Conservation (phyloP, 1,140 invertebrate species). For the Drosophila suzukii region DNA sequence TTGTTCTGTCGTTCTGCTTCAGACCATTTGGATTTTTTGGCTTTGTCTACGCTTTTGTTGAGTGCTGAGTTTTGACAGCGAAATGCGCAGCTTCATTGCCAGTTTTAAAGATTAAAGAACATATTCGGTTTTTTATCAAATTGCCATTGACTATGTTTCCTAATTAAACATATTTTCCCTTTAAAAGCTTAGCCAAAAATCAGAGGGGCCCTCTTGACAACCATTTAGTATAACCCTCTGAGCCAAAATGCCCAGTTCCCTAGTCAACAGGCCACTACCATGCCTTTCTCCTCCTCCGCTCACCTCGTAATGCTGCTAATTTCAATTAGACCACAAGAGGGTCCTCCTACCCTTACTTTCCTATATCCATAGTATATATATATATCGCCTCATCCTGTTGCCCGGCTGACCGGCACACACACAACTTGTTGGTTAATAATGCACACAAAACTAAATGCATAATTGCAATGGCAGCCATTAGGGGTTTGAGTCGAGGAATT, state of each 20-base stretch:
- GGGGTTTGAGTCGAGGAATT: conserved; percentile 1
- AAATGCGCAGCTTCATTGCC: conserved; percentile 5
- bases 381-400: conserved; percentile 9
- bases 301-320: conserved; percentile 61
- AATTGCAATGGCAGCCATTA: conserved; percentile 62
- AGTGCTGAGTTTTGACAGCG: conserved; percentile 21
- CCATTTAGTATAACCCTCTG: conserved; percentile 36
- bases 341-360: conserved; percentile 1
- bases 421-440: conserved; percentile 79
- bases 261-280: conserved; percentile 17
- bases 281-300: neutral
- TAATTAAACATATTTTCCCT: neutral
- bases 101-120: conserved; percentile 26
- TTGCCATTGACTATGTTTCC: too few species aligned
- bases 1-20: neutral
- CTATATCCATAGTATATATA: neutral
- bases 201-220: conserved; percentile 11
- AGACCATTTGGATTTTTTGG: conserved; percentile 32
- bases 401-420: conserved; percentile 46
- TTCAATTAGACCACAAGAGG: conserved; percentile 72
- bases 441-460: conserved; percentile 83
- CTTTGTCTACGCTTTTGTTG: conserved; percentile 37
- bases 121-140: neutral
- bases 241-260: conserved; percentile 43
- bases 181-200: conserved; percentile 7